These are phyloP conservation scores for Caenorhabditis inopinata DNA, from an alignment of 1,140 invertebrate species.

Conservation along the genomic window DNA sequence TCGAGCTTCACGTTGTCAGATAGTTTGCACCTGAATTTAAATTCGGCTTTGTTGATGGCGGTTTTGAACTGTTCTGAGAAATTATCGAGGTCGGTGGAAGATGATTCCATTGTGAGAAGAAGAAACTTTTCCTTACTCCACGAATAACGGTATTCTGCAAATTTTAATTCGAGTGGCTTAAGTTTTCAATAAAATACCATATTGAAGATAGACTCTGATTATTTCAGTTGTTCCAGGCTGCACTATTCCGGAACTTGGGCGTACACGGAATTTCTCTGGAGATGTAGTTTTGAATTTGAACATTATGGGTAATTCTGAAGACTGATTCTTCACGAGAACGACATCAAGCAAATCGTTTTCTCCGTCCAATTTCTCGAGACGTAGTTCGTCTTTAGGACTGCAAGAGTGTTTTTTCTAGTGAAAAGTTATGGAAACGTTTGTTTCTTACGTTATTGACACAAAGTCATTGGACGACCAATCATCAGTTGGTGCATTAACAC, in stretches of 20 bases:
- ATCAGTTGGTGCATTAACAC: conserved; percentile 32
- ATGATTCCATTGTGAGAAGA: conserved; percentile 73
- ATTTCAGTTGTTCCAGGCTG: conserved; percentile 69
- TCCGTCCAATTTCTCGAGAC: conserved; percentile 39
- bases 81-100: conserved; percentile 67
- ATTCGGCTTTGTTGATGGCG: background rate
- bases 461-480: conserved; percentile 17
- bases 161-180: background rate
- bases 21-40: conserved; percentile 31
- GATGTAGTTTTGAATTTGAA: conserved; percentile 77
- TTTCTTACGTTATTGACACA: conserved; percentile 14
- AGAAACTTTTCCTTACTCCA: conserved; percentile 75
- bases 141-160: conserved; percentile 53
- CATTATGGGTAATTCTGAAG: background rate
- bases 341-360: conserved; percentile 47
- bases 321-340: conserved; percentile 43
- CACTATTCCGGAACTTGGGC: conserved; percentile 79
- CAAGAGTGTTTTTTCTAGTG: background rate
- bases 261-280: conserved; percentile 85
- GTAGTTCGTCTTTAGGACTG: conserved; percentile 46
- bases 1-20: conserved; percentile 25
- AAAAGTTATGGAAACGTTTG: background rate
- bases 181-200: conserved; percentile 60
- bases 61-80: conserved; percentile 72
- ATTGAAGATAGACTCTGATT: conserved; percentile 66